These are phyloP conservation scores for Cryptocephalus primarius DNA, from an alignment of 2,888 invertebrate genomes.

Conservation along the genomic window DNA sequence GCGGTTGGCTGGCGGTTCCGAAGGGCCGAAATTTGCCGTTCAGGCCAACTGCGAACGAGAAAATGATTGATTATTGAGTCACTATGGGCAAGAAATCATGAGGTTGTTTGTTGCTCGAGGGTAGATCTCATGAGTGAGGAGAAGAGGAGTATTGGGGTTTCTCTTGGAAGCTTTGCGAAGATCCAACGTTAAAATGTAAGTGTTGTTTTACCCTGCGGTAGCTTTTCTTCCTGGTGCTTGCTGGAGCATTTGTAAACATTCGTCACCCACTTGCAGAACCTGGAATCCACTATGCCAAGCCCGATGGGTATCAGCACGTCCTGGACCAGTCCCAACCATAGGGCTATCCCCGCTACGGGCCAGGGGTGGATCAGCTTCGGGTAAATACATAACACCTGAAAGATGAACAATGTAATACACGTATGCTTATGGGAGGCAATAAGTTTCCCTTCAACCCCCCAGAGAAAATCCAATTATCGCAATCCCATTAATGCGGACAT, in stretches of 20 bases:
- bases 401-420: not conserved
- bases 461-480: too few relatives aligned
- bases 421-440: too few relatives aligned
- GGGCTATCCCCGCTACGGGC: constrained; percentile 43
- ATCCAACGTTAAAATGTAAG: not conserved
- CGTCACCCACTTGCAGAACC: constrained; percentile 45
- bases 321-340: constrained; percentile 47
- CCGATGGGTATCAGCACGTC: constrained; percentile 46
- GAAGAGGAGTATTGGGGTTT: too few relatives aligned
- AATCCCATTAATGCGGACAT: too few relatives aligned
- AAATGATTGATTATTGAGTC: not conserved
- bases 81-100: not conserved
- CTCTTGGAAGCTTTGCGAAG: too few relatives aligned
- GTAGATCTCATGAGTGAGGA: too few relatives aligned
- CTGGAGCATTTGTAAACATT: constrained; percentile 38
- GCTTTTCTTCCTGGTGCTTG: constrained; percentile 31
- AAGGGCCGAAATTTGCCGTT: constrained; percentile 50
- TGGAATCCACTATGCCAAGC: constrained; percentile 45
- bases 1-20: constrained; percentile 33
- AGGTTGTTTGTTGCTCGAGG: not conserved
- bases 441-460: too few relatives aligned
- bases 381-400: constrained; percentile 41
- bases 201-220: constrained; percentile 32
- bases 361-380: constrained; percentile 40
- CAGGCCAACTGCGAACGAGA: constrained; percentile 32